Percentiles rank a stretch among this genome's conserved stretches.
phyloP scores from a whole-genome alignment of 2,888 invertebrate genomes.

The Luperina nickerlii region DNA sequence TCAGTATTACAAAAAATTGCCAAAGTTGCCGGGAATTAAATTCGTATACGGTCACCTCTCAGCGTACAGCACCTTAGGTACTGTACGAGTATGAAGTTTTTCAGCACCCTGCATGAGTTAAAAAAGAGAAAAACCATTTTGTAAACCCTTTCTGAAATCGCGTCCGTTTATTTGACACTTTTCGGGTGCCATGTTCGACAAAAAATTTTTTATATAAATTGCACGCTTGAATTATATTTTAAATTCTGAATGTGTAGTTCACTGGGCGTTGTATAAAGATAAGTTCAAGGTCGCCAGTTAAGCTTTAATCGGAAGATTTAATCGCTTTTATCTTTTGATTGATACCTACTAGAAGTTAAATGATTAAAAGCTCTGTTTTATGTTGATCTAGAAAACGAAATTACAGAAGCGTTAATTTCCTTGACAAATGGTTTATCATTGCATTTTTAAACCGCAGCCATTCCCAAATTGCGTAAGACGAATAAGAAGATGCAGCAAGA shows the following conservation, averaged over 20 bases:
- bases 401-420: not conserved
- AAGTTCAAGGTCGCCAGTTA: conserved; percentile 3
- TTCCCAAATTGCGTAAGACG: not conserved
- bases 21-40: too few relatives aligned
- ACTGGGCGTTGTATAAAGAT: not conserved
- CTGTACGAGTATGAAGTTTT: not conserved
- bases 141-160: not conserved
- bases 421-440: not conserved
- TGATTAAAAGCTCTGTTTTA: not conserved
- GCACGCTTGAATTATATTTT: conserved; percentile 9
- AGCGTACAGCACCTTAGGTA: not conserved
- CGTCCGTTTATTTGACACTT: not conserved
- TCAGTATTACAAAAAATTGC: too few relatives aligned
- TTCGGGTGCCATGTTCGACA: not conserved
- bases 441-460: too few relatives aligned
- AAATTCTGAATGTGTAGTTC: conserved; percentile 53
- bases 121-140: too few relatives aligned
- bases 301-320: conserved; percentile 12
- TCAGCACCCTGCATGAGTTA: not conserved
- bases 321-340: conserved; percentile 6
- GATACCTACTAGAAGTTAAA: not conserved
- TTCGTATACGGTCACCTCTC: too few relatives aligned
- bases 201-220: not conserved
- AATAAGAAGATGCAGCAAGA: not conserved
- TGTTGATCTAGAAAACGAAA: not conserved